Evolutionary conservation across 1,140 invertebrate species (phyloP), one percentile per base, ranked within the genome.

Genomic region (Cydia splendana): DNA sequence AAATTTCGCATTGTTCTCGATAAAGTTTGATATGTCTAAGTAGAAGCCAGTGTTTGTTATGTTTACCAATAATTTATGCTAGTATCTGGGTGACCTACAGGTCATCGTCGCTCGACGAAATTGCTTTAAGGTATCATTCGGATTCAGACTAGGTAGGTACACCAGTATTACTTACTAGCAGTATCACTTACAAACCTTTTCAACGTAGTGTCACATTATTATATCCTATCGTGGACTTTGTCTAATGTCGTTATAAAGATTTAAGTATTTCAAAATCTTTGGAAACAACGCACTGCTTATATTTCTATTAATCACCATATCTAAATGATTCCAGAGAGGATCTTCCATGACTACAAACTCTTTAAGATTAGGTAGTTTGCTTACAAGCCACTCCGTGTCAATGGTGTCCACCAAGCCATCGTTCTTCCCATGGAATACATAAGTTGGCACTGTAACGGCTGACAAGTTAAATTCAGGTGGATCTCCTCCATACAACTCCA

Each of bases 381-480:
- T 71, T 10, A 84, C 9, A 62, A 91, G 76, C 89, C 89, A 92
- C 7, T 81, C 34, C 1, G 90, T 78, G 74, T 91, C 93, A 76
- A 84, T 85, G 0, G 76, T 20, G 20, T 89, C 86, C 15, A 88
- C 87, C 34, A 92, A 77, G 30, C 84, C 76, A 78, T 93, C 93
- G 71, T 90, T 91, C 51, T 78, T 80, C 0, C 91, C 91, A 74
- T 87, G 88, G 18, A 92, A 73, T 18, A 83, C 75, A 4, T 89
- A 80, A n/a, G 84, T 82, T n/a, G 95, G 94, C n/a, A 91, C 84
- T 51, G 89, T 92, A 3, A 94, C 90, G 75, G 89, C 92, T 71
- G 88, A 93, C 3, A 95, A 83, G 80, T 94, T 93, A 74, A 94
- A 95, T 20, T 86, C 82, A 0, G 94, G 94, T 51, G 95, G 94